Base-by-base conservation (phyloP, 2,113 vertebrate genomes). In the Hippocampus comes region DNA sequence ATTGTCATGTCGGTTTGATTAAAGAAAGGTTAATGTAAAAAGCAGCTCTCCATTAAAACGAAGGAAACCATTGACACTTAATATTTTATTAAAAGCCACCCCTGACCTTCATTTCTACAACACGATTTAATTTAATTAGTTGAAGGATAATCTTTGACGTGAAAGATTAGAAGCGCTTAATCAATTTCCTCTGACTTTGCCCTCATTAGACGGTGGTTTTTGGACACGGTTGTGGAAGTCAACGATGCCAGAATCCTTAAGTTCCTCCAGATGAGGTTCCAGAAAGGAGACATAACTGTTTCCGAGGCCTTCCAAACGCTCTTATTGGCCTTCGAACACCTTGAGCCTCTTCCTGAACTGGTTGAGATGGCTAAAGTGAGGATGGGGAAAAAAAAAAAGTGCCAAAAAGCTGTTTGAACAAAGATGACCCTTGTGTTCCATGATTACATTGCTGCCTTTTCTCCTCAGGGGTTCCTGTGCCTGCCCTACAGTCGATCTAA, bases 221-320 rank as follows among this genome's bases (percentile, higher is more conserved):
- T 93, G 86, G 92, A 92, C 72, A 83, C 84, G 18, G 27, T 93
- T 67, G 85, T 88, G 67, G 89, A 89, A 0, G 60, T 91, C 9
- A 91, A 82, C 11, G 93, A 94, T 10, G 6, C 74, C 20, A 91
- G 92, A 66, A 64, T 92, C 0, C 70, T 97, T 15, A 93, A 87
- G 53, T 93, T 95, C 83, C 48, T 96, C 7, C 87, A 92, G 71
- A 80, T 43, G 9, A 89, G 91, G 83, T 89, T 95, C 67, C 78
- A 86, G 42, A 83, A 43, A 10, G 81, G 77, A 27, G 91, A 94
- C 49, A 1, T 94, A 0, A 78, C 65, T 53, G 17, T 59, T 14
- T 5, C 38, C 18, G 93, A 96, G 77, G 88, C 88, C 46, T 53
- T 87, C 70, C 76, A 92, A 21, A 72, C 87, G 12, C 9, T 95